phyloP scores from a whole-genome alignment of 2,797 vertebrate species.

The Lutjanus argentimaculatus region DNA sequence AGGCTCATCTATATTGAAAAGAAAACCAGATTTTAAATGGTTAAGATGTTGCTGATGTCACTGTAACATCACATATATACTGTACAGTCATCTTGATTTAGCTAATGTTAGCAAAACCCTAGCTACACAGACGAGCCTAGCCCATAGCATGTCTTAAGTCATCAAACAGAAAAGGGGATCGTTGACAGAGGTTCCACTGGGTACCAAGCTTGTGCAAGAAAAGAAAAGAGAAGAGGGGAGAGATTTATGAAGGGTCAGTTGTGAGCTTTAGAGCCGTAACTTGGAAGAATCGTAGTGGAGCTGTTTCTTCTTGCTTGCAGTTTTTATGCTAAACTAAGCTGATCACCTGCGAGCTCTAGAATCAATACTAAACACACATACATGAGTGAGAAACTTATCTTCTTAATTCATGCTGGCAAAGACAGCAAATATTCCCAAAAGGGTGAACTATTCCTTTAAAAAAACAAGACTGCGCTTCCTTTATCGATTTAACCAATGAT shows the following conservation, averaged over 20 bases:
- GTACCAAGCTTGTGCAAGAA: no score
- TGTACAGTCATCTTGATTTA: no score
- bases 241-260: background rate
- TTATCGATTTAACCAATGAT: constrained; percentile 46
- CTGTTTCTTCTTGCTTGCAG: background rate
- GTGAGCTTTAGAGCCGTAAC: background rate
- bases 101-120: no score
- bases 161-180: no score
- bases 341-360: background rate
- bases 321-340: constrained; percentile 9
- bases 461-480: constrained; percentile 21
- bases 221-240: no score
- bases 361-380: background rate
- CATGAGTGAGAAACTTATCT: background rate
- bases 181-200: no score
- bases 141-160: no score
- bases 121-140: no score
- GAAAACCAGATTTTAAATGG: no score
- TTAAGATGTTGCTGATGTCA: no score
- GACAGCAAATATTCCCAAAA: background rate
- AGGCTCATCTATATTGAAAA: no score
- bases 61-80: no score
- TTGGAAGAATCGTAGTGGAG: background rate
- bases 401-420: background rate
- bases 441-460: constrained; percentile 18